These are phyloP conservation scores for Scaptomyza graminum DNA, from an alignment of 1,140 invertebrate species.

Conservation along the genomic window DNA sequence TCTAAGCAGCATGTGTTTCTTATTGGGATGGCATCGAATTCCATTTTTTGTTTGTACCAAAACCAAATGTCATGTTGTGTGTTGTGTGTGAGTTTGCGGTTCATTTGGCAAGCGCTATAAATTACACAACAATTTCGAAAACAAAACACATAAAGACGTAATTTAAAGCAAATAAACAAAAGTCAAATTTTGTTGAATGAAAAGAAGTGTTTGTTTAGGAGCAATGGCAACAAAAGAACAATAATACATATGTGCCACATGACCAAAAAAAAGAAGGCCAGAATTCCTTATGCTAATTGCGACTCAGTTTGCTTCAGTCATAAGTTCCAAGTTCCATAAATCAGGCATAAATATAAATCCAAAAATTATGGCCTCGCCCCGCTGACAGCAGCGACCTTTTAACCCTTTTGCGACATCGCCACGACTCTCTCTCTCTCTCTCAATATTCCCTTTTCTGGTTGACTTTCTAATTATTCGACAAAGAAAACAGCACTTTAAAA, in stretches of 20 bases:
- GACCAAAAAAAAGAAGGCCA: conserved; percentile 13
- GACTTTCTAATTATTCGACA: conserved; percentile 62
- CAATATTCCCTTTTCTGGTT: not conserved
- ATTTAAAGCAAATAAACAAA: conserved; percentile 53
- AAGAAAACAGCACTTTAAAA: conserved; percentile 28
- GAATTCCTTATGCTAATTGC: conserved; percentile 34
- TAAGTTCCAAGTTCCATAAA: conserved; percentile 55
- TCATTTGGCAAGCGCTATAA: conserved; percentile 65
- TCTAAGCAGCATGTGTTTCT: conserved; percentile 57
- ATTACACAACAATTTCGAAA: conserved; percentile 64
- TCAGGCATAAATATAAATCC: conserved; percentile 54
- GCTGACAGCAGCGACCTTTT: conserved; percentile 72
- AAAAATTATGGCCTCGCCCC: conserved; percentile 52
- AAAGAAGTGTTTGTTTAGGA: conserved; percentile 58
- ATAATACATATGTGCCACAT: conserved; percentile 17
- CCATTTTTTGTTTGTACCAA: too few species aligned
- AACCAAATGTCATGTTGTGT: conserved; percentile 45
- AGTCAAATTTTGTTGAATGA: conserved; percentile 31
- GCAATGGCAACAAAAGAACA: conserved; percentile 4
- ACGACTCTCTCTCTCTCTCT: too few species aligned
- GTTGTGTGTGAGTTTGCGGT: conserved; percentile 24
- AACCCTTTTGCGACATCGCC: conserved; percentile 52
- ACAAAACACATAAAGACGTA: conserved; percentile 26
- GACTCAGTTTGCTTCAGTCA: conserved; percentile 19
- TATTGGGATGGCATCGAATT: conserved; percentile 20